Conservation (phyloP, 2,888 invertebrate species). For the Julus scanicus region DNA sequence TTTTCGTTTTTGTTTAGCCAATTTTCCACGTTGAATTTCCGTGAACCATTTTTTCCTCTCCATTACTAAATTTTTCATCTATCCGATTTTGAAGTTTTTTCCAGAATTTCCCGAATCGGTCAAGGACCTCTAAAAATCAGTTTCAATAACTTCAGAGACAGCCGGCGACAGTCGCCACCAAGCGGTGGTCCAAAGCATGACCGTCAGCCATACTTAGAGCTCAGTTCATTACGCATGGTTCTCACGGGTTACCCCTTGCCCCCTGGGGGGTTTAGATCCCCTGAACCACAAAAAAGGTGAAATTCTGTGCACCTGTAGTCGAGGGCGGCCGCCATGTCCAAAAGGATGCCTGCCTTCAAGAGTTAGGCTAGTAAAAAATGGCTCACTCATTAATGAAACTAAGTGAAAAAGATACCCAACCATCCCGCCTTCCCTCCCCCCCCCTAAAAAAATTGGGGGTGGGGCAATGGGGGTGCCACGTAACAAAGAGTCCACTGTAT, state of each 20-base stretch:
- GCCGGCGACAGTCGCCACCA: background rate
- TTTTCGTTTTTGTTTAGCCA: too few species aligned
- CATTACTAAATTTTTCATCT: background rate
- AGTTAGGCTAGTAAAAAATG: background rate
- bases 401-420: conserved; percentile 22
- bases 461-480: background rate
- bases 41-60: too few species aligned
- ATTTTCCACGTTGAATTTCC: too few species aligned
- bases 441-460: background rate
- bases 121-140: background rate
- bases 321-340: background rate
- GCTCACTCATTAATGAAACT: conserved; percentile 32
- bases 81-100: background rate
- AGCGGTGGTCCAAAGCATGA: background rate
- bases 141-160: background rate
- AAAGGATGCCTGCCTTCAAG: background rate
- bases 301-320: background rate
- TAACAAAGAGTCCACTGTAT: conserved; percentile 22
- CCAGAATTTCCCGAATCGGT: background rate
- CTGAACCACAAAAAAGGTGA: background rate
- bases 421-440: background rate
- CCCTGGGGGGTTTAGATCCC: background rate
- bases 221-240: conserved; percentile 7
- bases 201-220: background rate
- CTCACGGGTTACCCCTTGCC: conserved; percentile 21